These are phyloP conservation scores for Halocynthia aurantium DNA, from an alignment of 23 tunicate species.

Conservation along the genomic window DNA sequence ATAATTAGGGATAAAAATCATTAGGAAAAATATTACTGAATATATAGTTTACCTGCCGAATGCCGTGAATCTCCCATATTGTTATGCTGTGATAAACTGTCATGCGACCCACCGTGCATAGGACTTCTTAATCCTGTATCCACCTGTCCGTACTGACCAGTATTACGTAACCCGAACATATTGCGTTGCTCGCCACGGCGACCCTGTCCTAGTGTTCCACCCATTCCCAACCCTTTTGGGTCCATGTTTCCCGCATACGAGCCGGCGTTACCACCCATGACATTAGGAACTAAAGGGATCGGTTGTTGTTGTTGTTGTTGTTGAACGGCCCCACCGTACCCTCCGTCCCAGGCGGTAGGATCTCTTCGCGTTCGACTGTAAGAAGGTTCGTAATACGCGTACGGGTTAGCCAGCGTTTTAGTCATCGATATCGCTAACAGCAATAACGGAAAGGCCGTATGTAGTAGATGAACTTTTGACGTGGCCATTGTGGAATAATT, in stretches of 20 bases:
- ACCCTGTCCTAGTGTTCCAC: neutral
- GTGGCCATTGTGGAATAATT: too few relatives aligned
- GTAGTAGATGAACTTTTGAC: too few relatives aligned
- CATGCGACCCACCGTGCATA: neutral
- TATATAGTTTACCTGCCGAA: too few relatives aligned
- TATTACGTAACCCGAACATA: too few relatives aligned
- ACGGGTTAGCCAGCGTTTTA: neutral
- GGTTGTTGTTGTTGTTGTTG: neutral
- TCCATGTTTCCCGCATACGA: neutral
- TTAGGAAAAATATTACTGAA: too few relatives aligned
- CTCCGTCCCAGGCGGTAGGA: constrained; percentile 12
- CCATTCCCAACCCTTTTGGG: constrained; percentile 11
- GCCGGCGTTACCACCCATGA: neutral
- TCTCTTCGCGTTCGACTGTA: constrained; percentile 19
- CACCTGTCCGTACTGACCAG: neutral
- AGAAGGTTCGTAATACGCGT: constrained; percentile 17
- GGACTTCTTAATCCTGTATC: neutral
- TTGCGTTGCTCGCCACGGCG: neutral
- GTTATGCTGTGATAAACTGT: constrained; percentile 1
- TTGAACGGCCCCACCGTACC: neutral
- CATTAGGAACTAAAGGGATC: constrained; percentile 7
- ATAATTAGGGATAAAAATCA: too few relatives aligned
- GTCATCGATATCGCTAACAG: too few relatives aligned
- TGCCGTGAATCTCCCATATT: neutral
- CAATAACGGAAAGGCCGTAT: too few relatives aligned